phyloP scores from a whole-genome alignment of 2,888 invertebrate genomes.

The Clanis bilineata region DNA sequence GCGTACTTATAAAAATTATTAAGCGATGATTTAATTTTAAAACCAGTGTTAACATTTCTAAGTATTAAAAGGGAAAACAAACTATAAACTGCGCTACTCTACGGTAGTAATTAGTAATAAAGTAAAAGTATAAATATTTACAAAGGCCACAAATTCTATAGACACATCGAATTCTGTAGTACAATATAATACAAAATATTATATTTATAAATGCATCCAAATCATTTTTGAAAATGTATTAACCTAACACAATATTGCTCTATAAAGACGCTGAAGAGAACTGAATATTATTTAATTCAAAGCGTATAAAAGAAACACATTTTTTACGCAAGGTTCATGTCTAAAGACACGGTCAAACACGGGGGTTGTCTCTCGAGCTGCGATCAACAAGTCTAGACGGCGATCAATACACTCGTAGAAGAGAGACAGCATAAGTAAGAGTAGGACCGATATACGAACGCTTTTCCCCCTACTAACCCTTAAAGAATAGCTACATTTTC shows the following conservation, averaged over 20 bases:
- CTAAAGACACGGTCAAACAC: slow-evolving; percentile 38
- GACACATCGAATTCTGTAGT: too few relatives aligned
- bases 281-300: not conserved
- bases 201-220: too few relatives aligned
- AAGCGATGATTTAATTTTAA: too few relatives aligned
- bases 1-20: too few relatives aligned
- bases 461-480: slow-evolving; percentile 36
- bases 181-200: too few relatives aligned
- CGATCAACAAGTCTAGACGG: slow-evolving; percentile 79
- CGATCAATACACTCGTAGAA: slow-evolving; percentile 73
- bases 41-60: too few relatives aligned
- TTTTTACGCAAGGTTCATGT: slow-evolving; percentile 24
- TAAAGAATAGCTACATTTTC: slow-evolving; percentile 26
- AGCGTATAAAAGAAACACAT: slow-evolving; percentile 20
- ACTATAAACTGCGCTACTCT: too few relatives aligned
- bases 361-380: slow-evolving; percentile 52
- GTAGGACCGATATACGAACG: slow-evolving; percentile 45
- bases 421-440: slow-evolving; percentile 53
- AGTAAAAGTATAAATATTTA: too few relatives aligned
- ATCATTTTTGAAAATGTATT: not conserved
- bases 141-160: too few relatives aligned
- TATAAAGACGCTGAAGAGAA: too few relatives aligned
- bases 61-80: too few relatives aligned
- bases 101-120: too few relatives aligned
- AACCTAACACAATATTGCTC: not conserved